A percentile compares a stretch with the other conserved stretches of the same genome.
phyloP scores from a whole-genome alignment of 2,888 invertebrate genomes.

The Sinohyriopsis cumingii region DNA sequence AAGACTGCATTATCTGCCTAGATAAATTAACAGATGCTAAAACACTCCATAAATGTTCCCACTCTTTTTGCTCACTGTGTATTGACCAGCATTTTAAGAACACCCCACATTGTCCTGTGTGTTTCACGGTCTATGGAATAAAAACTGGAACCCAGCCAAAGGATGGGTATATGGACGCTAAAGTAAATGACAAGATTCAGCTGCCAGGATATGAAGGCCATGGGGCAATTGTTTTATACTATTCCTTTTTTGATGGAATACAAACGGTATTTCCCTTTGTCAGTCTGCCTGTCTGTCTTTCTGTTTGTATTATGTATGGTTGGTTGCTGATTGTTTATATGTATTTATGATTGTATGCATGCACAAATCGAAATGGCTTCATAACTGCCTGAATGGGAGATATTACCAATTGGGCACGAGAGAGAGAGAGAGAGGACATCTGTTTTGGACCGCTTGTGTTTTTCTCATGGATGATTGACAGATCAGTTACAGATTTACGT shows the following conservation, averaged over 20 bases:
- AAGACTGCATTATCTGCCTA: constrained; percentile 33
- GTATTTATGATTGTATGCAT: no score
- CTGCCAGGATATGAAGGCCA: constrained; percentile 33
- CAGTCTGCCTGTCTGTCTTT: no score
- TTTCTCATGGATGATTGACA: no score
- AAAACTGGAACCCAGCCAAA: constrained; percentile 40
- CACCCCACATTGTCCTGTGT: constrained; percentile 44
- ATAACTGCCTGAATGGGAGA: no score
- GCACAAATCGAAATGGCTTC: no score
- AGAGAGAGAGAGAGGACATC: no score
- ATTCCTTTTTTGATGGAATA: constrained; percentile 35
- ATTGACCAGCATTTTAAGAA: constrained; percentile 38
- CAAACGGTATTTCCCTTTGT: constrained; percentile 29
- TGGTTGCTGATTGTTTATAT: no score
- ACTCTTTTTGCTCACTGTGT: constrained; percentile 40
- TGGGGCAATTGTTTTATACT: constrained; percentile 36
- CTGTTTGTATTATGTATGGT: no score
- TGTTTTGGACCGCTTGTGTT: no score
- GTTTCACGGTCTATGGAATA: constrained; percentile 40
- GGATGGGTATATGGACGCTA: constrained; percentile 31
- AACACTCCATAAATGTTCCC: constrained; percentile 41
- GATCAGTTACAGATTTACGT: no score
- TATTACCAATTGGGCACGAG: no score
- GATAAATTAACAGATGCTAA: constrained; percentile 30
- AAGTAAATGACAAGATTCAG: constrained; percentile 11